These are phyloP conservation scores for Propithecus perrieri DNA, from an alignment of 2,797 vertebrate genomes.

Conservation along the genomic window DNA sequence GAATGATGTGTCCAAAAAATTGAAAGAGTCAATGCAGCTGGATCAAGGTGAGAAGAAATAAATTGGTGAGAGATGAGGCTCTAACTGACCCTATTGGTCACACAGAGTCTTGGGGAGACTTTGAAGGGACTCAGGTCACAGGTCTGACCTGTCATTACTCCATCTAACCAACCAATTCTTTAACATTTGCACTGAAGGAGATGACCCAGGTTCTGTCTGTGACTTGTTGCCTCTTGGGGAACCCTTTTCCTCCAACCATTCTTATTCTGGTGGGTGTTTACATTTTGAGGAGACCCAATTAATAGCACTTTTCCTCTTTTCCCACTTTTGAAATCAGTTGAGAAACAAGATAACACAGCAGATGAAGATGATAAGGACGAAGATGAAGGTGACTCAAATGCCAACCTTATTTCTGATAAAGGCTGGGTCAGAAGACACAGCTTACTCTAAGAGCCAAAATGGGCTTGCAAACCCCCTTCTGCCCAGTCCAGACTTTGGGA, in stretches of 20 bases:
- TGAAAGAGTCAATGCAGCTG: not conserved
- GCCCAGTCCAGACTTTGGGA: not conserved
- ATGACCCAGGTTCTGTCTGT: not conserved
- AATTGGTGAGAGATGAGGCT: not conserved
- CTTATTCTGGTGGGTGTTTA: not conserved
- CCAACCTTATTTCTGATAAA: not conserved
- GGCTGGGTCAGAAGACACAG: not conserved
- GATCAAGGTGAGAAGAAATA: not conserved
- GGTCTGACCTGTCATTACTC: not conserved
- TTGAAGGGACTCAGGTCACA: not conserved
- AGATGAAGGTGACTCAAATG: not conserved
- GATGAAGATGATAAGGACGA: not conserved
- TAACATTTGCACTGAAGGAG: not conserved
- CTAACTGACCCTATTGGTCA: not conserved
- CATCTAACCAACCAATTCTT: not conserved
- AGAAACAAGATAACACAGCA: not conserved
- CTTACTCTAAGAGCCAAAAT: not conserved
- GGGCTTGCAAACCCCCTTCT: not conserved
- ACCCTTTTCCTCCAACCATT: not conserved
- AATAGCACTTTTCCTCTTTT: not conserved
- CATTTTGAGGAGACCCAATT: not conserved
- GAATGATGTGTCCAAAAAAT: not conserved
- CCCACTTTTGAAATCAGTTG: not conserved
- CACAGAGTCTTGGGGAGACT: not conserved
- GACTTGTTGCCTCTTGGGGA: not conserved